These are phyloP conservation scores for Stegostoma tigrinum DNA, from an alignment of 2,113 vertebrate genomes.

Conservation along the genomic window DNA sequence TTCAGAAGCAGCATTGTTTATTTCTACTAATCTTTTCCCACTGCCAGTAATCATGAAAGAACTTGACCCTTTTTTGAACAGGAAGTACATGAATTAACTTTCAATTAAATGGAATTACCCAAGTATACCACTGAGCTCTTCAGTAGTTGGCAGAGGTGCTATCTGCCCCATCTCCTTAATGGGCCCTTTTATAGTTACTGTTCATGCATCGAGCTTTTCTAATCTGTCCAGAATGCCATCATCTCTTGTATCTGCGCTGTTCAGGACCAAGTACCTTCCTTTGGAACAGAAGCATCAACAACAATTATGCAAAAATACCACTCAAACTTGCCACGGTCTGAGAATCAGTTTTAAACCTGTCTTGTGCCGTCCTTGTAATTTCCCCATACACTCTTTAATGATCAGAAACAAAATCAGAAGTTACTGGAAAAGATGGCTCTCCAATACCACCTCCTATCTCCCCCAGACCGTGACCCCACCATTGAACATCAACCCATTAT, in stretches of 20 bases:
- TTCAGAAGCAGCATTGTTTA: background rate
- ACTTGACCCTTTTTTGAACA: no score
- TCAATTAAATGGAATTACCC: background rate
- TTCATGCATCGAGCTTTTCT: background rate
- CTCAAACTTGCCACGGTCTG: background rate
- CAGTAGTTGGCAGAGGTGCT: background rate
- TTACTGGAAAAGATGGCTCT: no score
- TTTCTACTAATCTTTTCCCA: background rate
- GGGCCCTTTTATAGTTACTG: background rate
- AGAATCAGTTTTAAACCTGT: background rate
- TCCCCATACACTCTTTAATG: background rate
- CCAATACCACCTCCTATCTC: no score
- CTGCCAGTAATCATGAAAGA: background rate
- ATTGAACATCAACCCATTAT: no score
- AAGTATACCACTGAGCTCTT: background rate
- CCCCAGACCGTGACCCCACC: no score
- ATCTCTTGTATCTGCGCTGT: background rate
- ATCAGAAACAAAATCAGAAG: background rate
- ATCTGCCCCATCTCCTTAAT: background rate
- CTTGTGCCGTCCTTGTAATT: background rate
- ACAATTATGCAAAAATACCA: background rate
- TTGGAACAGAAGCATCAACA: background rate
- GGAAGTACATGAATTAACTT: background rate
- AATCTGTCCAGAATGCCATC: background rate
- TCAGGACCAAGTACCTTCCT: background rate